Percentiles rank a stretch among this genome's conserved stretches.
Conservation (phyloP, 1,140 invertebrate genomes). For the Monomorium pharaonis region DNA sequence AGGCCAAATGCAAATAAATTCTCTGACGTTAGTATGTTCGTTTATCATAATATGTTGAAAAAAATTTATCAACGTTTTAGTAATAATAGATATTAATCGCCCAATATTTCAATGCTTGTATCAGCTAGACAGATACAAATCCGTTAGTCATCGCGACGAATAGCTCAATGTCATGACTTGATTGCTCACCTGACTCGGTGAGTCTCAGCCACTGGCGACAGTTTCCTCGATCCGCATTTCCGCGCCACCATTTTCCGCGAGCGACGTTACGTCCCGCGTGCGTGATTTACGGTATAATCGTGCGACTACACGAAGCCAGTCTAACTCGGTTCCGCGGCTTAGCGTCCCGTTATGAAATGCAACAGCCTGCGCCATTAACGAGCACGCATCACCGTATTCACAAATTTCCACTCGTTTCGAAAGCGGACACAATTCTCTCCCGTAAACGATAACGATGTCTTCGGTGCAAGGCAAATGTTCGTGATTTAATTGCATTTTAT, state of each 20-base stretch:
- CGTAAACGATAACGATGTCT: not conserved
- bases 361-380: slow-evolving; percentile 1
- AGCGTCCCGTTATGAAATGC: slow-evolving; percentile 53
- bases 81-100: slow-evolving; percentile 10
- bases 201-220: slow-evolving; percentile 14
- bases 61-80: not conserved
- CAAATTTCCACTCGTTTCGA: slow-evolving; percentile 33
- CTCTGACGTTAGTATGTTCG: not conserved
- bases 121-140: not conserved
- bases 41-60: not conserved
- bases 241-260: slow-evolving; percentile 23
- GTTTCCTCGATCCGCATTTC: slow-evolving; percentile 41
- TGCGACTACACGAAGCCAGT: slow-evolving; percentile 32
- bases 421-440: slow-evolving; percentile 6
- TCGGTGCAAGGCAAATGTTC: not conserved
- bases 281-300: slow-evolving; percentile 51
- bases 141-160: slow-evolving; percentile 49
- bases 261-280: slow-evolving; percentile 35
- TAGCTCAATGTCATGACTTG: slow-evolving; percentile 46
- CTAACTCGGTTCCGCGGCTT: slow-evolving; percentile 28
- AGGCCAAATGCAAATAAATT: not conserved
- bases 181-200: slow-evolving; percentile 42
- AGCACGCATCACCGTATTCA: slow-evolving; percentile 11
- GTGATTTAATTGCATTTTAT: not conserved
- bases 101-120: not conserved